Base-by-base conservation (phyloP, 2,888 invertebrate species). In the Tetragonisca angustula region DNA sequence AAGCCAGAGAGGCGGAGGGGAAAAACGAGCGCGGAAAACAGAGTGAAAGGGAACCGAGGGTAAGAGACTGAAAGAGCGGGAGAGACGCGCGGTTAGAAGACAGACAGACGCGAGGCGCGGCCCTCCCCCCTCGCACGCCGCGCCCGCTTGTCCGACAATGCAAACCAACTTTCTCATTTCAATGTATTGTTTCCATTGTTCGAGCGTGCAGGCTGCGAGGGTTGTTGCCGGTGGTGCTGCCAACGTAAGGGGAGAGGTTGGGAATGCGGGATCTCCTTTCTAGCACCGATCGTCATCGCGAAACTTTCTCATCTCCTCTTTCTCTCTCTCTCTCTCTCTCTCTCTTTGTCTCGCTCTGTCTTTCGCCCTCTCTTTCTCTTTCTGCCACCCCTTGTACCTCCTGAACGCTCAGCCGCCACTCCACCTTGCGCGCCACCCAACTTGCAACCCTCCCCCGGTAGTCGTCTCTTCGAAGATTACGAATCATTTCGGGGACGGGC, bases 81-180 rank as follows among this genome's bases (percentile, higher is more conserved):
- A 21, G 52, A 36, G 56, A 59, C 67, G 52, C 59, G 77, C 67
- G 76, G 79, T 76, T 74, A 61, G 83, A 74, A 84, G 84, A 89
- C 81, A 85, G 87, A 77, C 68, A 70, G 76, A 68, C 76, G 75
- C 79, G 65, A 61, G 77, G 76, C 74, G 76, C 74, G 52, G 50
- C 43, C 43, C 32, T 69, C 68, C 80, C 71, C 71, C 69, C 74
- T 19, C 32, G 59, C 76, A 59, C 65, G 62, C 52, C 70, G 74
- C 72, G 56, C 85, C 88, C 89, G 90, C 89, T 91, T 91, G 90
- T 91, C 90, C 91, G 92, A 93, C 93, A 93, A 93, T 93, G 92
- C 93, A 93, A 92, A 93, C 93, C 93, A 92, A 92, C 92, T 93
- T 93, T 93, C 92, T 92, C 93, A 91, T 93, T 92, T 92, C 92